phyloP scores from a whole-genome alignment of 2,888 invertebrate species.

The Morpho helenor region DNA sequence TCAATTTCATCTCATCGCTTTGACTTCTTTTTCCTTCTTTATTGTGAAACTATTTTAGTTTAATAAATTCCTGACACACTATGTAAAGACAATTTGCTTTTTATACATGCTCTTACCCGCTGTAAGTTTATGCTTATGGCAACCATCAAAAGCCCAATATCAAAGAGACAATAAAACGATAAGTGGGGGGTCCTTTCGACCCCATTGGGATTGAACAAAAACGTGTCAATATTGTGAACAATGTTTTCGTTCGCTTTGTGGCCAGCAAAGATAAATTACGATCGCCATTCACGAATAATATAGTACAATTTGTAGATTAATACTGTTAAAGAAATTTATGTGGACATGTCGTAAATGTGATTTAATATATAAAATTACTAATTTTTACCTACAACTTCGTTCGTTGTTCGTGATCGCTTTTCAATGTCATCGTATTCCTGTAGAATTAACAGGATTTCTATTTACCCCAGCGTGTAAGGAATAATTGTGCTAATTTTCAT shows the following conservation, averaged over 20 bases:
- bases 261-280: constrained; percentile 69
- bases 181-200: constrained; percentile 63
- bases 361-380: not conserved
- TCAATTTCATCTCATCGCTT: no score
- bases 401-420: no score
- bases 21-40: no score
- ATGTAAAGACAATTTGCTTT: not conserved
- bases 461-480: no score
- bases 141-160: constrained; percentile 37
- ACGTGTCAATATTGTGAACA: constrained; percentile 76
- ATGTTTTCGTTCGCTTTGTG: constrained; percentile 71
- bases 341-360: not conserved
- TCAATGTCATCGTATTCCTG: no score
- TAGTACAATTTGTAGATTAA: constrained; percentile 69
- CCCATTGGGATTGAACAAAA: constrained; percentile 58
- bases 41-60: no score
- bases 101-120: constrained; percentile 12
- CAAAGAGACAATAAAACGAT: constrained; percentile 56
- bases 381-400: no score
- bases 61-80: no score
- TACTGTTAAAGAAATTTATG: constrained; percentile 25
- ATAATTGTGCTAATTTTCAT: no score
- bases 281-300: constrained; percentile 52
- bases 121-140: constrained; percentile 14
- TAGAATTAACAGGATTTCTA: no score